A percentile compares a stretch with the other conserved stretches of the same genome.
Evolutionary conservation across 2,797 vertebrate genomes (phyloP).

Genomic region (Anniella stebbinsi): DNA sequence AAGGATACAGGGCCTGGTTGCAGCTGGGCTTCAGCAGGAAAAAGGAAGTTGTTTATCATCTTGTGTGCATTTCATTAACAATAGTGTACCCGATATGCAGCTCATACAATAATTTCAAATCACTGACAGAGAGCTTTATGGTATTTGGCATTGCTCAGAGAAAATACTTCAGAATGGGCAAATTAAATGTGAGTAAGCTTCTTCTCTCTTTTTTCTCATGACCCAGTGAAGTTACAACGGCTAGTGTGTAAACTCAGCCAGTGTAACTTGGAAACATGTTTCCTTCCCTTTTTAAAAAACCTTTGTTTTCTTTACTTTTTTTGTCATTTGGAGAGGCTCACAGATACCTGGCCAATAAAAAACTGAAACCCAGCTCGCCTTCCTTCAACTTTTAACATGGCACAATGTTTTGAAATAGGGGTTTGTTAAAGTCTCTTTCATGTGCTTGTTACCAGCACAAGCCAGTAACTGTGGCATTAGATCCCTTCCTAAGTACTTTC

Average conservation of each 20-base stretch:
- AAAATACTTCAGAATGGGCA: slow-evolving; percentile 82
- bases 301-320: slow-evolving; percentile 54
- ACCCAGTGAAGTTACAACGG: slow-evolving; percentile 54
- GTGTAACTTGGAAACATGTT: slow-evolving; percentile 68
- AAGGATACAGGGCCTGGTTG: slow-evolving; percentile 86
- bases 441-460: background rate
- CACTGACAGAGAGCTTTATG: slow-evolving; percentile 87
- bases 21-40: slow-evolving; percentile 96
- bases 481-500: background rate
- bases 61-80: slow-evolving; percentile 90
- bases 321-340: slow-evolving; percentile 37
- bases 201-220: slow-evolving; percentile 19
- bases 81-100: slow-evolving; percentile 84
- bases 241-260: slow-evolving; percentile 73
- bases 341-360: background rate
- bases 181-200: slow-evolving; percentile 80
- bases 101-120: slow-evolving; percentile 84
- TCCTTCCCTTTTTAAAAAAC: slow-evolving; percentile 50
- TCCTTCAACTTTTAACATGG: background rate
- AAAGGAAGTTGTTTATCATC: slow-evolving; percentile 99
- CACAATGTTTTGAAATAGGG: background rate
- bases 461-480: background rate
- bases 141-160: slow-evolving; percentile 81
- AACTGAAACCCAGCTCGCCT: background rate
- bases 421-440: background rate